Evolutionary conservation across 1,140 invertebrate species (phyloP), one percentile per base, ranked within the genome.

Genomic region (Bathynomus jamesi): DNA sequence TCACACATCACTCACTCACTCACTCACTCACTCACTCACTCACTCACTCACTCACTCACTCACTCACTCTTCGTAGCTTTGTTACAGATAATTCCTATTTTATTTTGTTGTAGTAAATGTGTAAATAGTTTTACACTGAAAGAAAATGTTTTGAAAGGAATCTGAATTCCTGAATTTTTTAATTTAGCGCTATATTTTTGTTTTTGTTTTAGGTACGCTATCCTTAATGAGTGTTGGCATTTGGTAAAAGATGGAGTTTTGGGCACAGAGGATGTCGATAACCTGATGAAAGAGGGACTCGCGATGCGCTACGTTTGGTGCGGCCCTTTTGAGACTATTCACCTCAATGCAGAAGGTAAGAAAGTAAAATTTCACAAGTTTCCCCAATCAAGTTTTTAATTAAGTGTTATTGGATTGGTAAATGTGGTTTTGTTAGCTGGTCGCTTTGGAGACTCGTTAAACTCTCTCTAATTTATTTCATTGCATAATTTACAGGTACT

Each of bases 241-340:
- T 84, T 98, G 69, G 91, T 97, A 0, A 85, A 88, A n/a, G 89
- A 90, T 72, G 91, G 90, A 30, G 84, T 97, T 11, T 82, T 98
- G 24, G 87, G 88, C 80, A 93, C 93, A 0, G 87, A 90, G 78
- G 96, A 98, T 80, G 86, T 97, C 28, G 95, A 98, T 78, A 91
- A 88, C 78, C 92, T 98, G 0, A 97, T 98, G 87, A 92, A 89
- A n/a, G 91, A 96, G 82, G 96, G 96, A 25, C 85, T 99, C 11
- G 96, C 95, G 21, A 91, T 92, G 86, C 86, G 96, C 70, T 99
- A 98, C 81, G 95, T 95, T 4, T 98, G 98, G 81, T 84, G 97
- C 21, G 96, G 96, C 25, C 90, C 94, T 1, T 85, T 98, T 67
- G 94, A 98, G 85, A 95, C 94, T 0, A 91, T 92, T 25, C 95